Evolutionary conservation across 2,888 invertebrate genomes (phyloP).

Genomic region (Fragum whitleyi): DNA sequence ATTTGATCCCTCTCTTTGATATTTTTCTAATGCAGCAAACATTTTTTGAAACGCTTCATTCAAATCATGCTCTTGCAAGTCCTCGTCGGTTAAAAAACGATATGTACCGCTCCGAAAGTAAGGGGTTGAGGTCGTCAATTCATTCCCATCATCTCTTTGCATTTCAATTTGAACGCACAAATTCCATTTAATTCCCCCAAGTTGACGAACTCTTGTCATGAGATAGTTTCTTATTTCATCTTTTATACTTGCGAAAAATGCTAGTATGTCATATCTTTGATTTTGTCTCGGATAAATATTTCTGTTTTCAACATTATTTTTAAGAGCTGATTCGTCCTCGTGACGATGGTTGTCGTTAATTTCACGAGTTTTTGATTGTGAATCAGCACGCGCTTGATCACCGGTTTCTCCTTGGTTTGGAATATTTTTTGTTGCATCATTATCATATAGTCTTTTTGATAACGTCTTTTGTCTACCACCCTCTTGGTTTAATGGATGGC

Average conservation of each 20-base stretch:
- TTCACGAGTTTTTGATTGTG: conserved; percentile 1
- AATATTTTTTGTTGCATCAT: background rate
- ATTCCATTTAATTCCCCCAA: conserved; percentile 53
- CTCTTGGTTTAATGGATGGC: conserved; percentile 17
- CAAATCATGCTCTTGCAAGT: conserved; percentile 35
- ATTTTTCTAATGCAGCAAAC: conserved; percentile 50
- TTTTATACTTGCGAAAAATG: conserved; percentile 34
- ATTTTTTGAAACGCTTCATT: conserved; percentile 51
- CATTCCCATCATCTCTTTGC: conserved; percentile 45
- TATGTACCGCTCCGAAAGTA: conserved; percentile 42
- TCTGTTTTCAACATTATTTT: conserved; percentile 23
- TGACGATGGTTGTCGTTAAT: background rate
- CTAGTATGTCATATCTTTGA: conserved; percentile 44
- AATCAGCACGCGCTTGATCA: background rate
- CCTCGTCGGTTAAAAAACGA: conserved; percentile 11
- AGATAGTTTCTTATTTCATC: conserved; percentile 13
- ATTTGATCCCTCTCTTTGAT: conserved; percentile 39
- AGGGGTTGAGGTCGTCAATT: conserved; percentile 18
- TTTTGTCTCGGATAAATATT: conserved; percentile 30
- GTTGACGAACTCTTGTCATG: background rate
- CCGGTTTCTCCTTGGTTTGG: background rate
- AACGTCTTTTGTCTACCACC: conserved; percentile 3
- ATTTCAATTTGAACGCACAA: conserved; percentile 55
- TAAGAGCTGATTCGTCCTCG: conserved; percentile 28
- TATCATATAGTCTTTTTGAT: conserved; percentile 9